Conservation (phyloP, 2,888 invertebrate genomes). For the Dryadula phaetusa region DNA sequence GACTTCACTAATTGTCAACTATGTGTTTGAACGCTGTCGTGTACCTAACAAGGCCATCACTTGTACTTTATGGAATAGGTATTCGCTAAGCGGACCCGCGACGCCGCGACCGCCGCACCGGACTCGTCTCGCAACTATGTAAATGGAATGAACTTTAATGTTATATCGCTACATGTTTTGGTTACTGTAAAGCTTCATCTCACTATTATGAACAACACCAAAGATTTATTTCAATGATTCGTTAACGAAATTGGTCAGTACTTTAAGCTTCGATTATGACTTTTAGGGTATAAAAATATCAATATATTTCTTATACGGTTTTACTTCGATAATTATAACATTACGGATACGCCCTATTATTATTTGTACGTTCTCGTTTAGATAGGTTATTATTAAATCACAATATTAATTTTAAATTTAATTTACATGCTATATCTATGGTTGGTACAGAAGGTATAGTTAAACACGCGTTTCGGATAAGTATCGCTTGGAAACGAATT, state of each 20-base stretch:
- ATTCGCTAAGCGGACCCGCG: slow-evolving; percentile 55
- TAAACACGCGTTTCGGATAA: slow-evolving; percentile 21
- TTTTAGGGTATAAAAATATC: slow-evolving; percentile 79
- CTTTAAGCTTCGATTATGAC: slow-evolving; percentile 69
- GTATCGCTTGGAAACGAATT: slow-evolving; percentile 7
- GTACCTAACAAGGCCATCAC: slow-evolving; percentile 74
- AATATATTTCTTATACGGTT: slow-evolving; percentile 62
- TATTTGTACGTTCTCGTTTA: slow-evolving; percentile 80
- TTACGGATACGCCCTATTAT: slow-evolving; percentile 71
- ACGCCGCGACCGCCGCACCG: too few species aligned
- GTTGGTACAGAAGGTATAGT: slow-evolving; percentile 52
- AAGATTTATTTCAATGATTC: slow-evolving; percentile 50
- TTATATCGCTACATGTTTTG: slow-evolving; percentile 62
- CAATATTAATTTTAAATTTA: slow-evolving; percentile 66
- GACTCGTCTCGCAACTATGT: slow-evolving; percentile 55
- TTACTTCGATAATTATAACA: slow-evolving; percentile 62
- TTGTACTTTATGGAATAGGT: slow-evolving; percentile 75
- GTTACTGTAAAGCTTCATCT: slow-evolving; percentile 68
- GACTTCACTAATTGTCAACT: slow-evolving; percentile 60
- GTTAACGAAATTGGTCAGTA: slow-evolving; percentile 67
- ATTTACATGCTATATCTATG: slow-evolving; percentile 61
- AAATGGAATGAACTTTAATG: slow-evolving; percentile 68
- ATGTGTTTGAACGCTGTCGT: slow-evolving; percentile 63
- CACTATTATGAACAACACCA: slow-evolving; percentile 61
- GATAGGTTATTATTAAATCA: slow-evolving; percentile 68